These are phyloP conservation scores for Microvelia longipes DNA, from an alignment of 1,140 invertebrate species.

Conservation along the genomic window DNA sequence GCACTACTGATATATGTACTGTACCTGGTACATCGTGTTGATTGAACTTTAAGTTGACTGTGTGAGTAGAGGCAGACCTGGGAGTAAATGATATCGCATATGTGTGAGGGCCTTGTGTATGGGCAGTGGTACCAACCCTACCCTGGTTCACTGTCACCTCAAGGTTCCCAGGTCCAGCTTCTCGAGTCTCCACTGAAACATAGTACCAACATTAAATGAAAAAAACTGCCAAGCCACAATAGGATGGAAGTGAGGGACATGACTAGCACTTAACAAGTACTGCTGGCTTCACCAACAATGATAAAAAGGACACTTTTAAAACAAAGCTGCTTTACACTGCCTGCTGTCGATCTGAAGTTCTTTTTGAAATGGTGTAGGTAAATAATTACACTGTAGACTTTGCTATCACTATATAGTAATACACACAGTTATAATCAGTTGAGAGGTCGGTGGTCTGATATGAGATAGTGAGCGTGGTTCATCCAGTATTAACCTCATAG, in stretches of 20 bases:
- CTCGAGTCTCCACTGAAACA: conserved; percentile 87
- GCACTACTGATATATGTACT: too few species aligned
- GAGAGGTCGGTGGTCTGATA: too few species aligned
- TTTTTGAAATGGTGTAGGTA: too few species aligned
- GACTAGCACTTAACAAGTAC: neutral
- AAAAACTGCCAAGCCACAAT: neutral
- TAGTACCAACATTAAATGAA: too few species aligned
- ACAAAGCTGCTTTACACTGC: too few species aligned
- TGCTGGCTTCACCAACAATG: neutral
- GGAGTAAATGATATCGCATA: conserved; percentile 97
- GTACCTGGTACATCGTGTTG: conserved; percentile 85
- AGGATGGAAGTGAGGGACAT: neutral
- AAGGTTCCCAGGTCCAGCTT: conserved; percentile 88
- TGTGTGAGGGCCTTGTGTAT: conserved; percentile 82
- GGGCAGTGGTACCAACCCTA: conserved; percentile 83
- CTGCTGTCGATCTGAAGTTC: too few species aligned
- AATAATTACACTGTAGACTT: too few species aligned
- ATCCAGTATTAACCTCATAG: too few species aligned
- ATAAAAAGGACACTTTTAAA: too few species aligned
- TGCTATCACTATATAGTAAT: too few species aligned
- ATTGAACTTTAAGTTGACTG: conserved; percentile 88
- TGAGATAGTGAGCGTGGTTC: too few species aligned
- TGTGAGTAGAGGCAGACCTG: conserved; percentile 70
- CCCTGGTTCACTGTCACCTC: conserved; percentile 95
- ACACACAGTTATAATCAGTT: too few species aligned